phyloP scores from a whole-genome alignment of 2,888 invertebrate species.

The Lasioglossum leucozonium region DNA sequence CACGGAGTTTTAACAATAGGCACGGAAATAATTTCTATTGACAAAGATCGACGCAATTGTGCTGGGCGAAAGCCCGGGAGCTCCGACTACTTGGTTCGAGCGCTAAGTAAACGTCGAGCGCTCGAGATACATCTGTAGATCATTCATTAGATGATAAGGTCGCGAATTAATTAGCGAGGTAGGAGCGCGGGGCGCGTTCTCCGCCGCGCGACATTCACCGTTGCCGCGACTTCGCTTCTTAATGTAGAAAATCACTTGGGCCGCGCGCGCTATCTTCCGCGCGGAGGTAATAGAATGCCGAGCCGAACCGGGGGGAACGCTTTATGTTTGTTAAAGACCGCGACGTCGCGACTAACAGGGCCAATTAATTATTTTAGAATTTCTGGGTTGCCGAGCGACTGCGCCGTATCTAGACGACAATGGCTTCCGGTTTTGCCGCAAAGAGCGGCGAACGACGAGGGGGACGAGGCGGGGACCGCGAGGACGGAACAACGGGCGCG shows the following conservation, averaged over 20 bases:
- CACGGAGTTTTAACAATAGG: neutral
- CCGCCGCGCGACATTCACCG: neutral
- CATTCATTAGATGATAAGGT: conserved; percentile 37
- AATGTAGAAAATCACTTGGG: conserved; percentile 8
- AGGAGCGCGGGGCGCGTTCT: neutral
- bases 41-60: neutral
- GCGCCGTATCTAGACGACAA: neutral
- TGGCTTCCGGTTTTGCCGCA: neutral
- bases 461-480: neutral
- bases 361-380: conserved; percentile 28
- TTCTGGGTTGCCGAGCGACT: neutral
- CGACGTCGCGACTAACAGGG: neutral
- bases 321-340: conserved; percentile 17
- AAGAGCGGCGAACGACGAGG: neutral
- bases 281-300: conserved; percentile 31
- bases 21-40: neutral
- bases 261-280: conserved; percentile 22
- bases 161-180: conserved; percentile 10
- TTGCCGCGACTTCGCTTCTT: conserved; percentile 5
- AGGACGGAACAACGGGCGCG: neutral
- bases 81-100: neutral
- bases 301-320: neutral
- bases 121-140: conserved; percentile 1
- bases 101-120: neutral
- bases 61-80: neutral